phyloP scores from a whole-genome alignment of 2,113 vertebrate species.

The Chaetura pelagica region DNA sequence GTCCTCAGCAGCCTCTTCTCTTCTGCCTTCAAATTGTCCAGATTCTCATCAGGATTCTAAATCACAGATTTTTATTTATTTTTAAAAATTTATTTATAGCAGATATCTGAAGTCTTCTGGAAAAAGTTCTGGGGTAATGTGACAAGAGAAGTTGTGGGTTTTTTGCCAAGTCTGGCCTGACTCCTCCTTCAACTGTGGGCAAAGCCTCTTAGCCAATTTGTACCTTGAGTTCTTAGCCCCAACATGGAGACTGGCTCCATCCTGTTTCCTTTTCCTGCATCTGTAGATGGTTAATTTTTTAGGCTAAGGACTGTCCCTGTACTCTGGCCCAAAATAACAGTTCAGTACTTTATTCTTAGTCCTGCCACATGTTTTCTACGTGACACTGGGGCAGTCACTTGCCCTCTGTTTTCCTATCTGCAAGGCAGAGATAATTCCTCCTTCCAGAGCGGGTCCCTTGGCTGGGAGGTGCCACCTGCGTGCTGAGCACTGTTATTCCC shows the following conservation, averaged over 20 bases:
- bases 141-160: background rate
- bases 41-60: background rate
- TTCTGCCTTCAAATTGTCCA: background rate
- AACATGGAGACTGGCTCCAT: background rate
- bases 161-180: background rate
- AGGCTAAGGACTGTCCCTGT: background rate
- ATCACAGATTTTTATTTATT: background rate
- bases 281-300: background rate
- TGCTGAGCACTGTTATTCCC: background rate
- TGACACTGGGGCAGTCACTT: background rate
- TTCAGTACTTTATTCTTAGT: constrained; percentile 39
- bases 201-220: background rate
- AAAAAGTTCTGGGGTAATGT: background rate
- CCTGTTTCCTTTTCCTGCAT: background rate
- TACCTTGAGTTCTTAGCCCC: background rate
- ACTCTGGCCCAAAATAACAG: constrained; percentile 33
- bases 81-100: background rate
- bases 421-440: constrained; percentile 40
- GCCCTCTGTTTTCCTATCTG: constrained; percentile 33
- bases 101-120: background rate
- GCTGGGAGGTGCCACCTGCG: constrained; percentile 30
- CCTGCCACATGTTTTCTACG: background rate
- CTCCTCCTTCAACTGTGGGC: background rate
- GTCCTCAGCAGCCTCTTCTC: background rate
- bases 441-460: background rate